Evolutionary conservation across 2,888 invertebrate genomes (phyloP), one percentile per base, ranked within the genome.

Genomic region (Leucania comma): DNA sequence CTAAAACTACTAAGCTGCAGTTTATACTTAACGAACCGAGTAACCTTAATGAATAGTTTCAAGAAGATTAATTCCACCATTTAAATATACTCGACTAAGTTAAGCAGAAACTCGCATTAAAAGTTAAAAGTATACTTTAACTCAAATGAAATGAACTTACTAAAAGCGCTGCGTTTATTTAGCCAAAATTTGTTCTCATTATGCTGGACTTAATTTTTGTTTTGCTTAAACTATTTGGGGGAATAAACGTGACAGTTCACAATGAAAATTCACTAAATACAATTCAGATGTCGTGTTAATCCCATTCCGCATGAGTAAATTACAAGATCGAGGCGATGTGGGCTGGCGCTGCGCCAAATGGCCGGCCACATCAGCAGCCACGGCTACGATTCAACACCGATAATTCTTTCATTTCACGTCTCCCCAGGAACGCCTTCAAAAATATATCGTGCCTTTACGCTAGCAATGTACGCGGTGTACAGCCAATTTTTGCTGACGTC

Each of bases 271-370:
- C 84, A 88, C 89, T 92, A 91, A 93, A 92, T 91, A 91, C 90
- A 88, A 89, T 87, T 91, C 92, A 92, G 91, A 93, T 93, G 91
- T 90, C 90, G 89, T 91, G 91, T 91, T 93, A 92, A 93, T 93
- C 92, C 91, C 90, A 89, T 93, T 92, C 90, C 90, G 88, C 92
- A 89, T 87, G 92, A 90, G 93, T 92, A 90, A 92, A 92, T 93
- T 93, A 93, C 93, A 93, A 93, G 92, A 93, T 92, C 91, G 90
- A 86, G 87, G 86, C 87, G 89, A 85, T 87, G 76, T 62, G 87
- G 86, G 76, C 87, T 95, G 94, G 95, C 91, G 75, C 68, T 50
- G 61, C 63, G 92, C 94, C 95, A 95, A 94, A 94, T 93, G 90
- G 91, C 88, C 86, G 88, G 90, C 88, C 89, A 91, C 92, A 91